These are phyloP conservation scores for Crocodylus rhombifer DNA, from an alignment of 2,797 vertebrate species.

Conservation along the genomic window DNA sequence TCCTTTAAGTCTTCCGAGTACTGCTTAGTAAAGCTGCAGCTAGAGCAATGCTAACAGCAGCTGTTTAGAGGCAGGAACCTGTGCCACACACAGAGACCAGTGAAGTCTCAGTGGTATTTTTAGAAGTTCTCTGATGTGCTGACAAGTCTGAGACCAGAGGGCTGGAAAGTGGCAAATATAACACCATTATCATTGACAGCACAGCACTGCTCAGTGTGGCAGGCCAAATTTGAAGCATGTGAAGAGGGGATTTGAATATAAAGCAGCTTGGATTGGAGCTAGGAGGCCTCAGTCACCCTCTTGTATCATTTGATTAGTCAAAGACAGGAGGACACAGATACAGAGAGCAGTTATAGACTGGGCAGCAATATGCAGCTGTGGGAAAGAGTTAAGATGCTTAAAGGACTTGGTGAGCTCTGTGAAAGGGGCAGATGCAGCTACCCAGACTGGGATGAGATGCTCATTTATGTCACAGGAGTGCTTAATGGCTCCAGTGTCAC, in stretches of 20 bases:
- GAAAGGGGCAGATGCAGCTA: neutral
- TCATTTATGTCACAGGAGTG: neutral
- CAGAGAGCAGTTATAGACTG: neutral
- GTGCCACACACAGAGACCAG: neutral
- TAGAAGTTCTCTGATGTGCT: neutral
- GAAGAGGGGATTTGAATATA: neutral
- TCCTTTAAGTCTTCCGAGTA: neutral
- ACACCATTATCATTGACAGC: neutral
- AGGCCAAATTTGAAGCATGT: fast-evolving
- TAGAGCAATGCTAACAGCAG: neutral
- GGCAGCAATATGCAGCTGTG: neutral
- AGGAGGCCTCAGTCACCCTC: neutral
- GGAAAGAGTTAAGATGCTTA: neutral
- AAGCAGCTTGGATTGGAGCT: neutral
- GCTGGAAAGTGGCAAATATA: neutral
- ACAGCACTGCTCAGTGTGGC: neutral
- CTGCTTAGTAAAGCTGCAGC: neutral
- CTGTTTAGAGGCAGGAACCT: neutral
- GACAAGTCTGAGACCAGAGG: neutral
- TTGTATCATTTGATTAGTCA: neutral
- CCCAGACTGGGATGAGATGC: neutral
- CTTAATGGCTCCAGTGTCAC: neutral
- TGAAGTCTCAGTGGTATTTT: neutral
- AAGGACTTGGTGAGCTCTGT: neutral
- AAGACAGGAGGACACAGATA: neutral